Base-by-base conservation (phyloP, 2,113 vertebrate genomes). In the Corydoras sp. region DNA sequence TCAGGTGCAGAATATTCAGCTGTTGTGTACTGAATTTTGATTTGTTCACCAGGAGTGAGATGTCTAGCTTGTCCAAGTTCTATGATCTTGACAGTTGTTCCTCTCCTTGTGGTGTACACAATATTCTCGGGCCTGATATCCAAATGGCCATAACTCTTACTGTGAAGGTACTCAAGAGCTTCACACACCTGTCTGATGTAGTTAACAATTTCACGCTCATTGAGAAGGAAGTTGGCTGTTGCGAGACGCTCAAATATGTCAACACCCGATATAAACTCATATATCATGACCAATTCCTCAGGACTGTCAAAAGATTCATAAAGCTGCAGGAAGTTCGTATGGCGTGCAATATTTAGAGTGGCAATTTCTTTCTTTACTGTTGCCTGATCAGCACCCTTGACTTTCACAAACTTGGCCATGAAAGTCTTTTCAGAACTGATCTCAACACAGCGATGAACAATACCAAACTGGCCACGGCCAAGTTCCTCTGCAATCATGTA, bases 51-150 rank as follows among this genome's bases (percentile, higher is more conserved):
- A 77, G 97, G 97, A 73, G 92, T 97, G 74, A 99, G 71, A 60
- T 95, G 90, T 80, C 92, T 92, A 65, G 92, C 88, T 82, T 99
- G 97, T 73, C 97, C 97, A 86, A 98, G 86, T 88, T 99, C 97
- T 83, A 96, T 92, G 60, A 99, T 96, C 89, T 98, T 99, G 82
- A 99, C 85, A 54, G 76, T 82, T 10, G 89, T 93, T 81, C 92
- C 93, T 76, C 86, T 95, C 88, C 94, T 95, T 74, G 94, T 95
- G 54, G 91, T 89, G 76, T 96, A 99, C 72, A 99, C 90, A 75
- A 99, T 94, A 75, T 96, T 99, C 73, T 99, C 97, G 76, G 96
- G 95, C 78, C 89, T 94, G 78, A 98, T 95, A 80, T 99, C 97
- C 86, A 99, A 97, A 88, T 96, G 90, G 55, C 92, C 96, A 71